Base-by-base conservation (phyloP, 1,140 invertebrate species). In the Augochlora pura region DNA sequence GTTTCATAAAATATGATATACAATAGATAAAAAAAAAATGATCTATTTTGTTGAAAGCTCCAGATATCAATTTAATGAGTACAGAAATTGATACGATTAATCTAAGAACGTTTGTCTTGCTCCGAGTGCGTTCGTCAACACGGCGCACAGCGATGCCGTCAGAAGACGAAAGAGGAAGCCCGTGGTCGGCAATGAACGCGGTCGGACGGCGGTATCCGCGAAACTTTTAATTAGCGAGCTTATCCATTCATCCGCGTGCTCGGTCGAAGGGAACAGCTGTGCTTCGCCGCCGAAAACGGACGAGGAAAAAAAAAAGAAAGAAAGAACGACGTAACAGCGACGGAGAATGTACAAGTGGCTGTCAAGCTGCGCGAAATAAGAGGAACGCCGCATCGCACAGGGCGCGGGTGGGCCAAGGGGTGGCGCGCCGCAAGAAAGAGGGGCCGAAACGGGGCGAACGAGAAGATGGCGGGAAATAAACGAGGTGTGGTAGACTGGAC, bases 191-290 rank as follows among this genome's bases (percentile, higher is more conserved):
- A 4, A 32, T 32, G 32, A 32, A 32, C 32, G 32, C 32, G 32
- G 32, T 32, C 32, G 32, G 32, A 32, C 32, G 32, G 32, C 32
- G 32, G 4, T 2, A 46, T 46, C 69, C 27, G 69, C 57, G 82
- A 85, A 91, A 91, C 85, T 91, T 91, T 90, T 91, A 91, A 91
- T 91, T 91, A 90, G 88, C 84, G 82, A 89, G 85, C 88, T 91
- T 90, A 90, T 91, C 85, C 87, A 88, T 90, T 89, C 89, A 88
- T 89, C 83, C 87, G 78, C 72, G 81, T 84, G 78, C 81, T 79
- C 49, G 14, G 72, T 67, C 85, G 72, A 87, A 90, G 87, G 82
- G 84, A 87, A 79, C 84, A 79, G 63, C 73, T 66, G 66, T 69
- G 32, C 60, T 38, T 82, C 27, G 63, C 71, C n/a, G 32, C 38